A percentile compares a stretch with the other conserved stretches of the same genome.
These are phyloP conservation scores for Vipera latastei DNA, from an alignment of 2,797 vertebrate genomes.

Conservation along the genomic window DNA sequence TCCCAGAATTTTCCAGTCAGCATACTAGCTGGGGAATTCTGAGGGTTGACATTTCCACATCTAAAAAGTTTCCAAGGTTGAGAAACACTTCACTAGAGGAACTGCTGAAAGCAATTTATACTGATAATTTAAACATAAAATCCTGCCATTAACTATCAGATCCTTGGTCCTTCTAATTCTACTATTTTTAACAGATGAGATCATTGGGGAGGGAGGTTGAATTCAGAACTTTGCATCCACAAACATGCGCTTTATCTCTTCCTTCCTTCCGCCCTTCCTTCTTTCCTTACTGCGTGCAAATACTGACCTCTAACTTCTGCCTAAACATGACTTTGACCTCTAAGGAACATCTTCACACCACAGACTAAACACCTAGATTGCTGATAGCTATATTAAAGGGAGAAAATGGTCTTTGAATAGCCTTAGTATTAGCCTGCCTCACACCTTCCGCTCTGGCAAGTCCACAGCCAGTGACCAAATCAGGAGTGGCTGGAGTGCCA, in stretches of 20 bases:
- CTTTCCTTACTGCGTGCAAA: neutral
- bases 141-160: neutral
- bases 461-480: neutral
- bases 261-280: neutral
- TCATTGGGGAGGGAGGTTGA: neutral
- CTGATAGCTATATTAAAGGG: neutral
- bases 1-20: neutral
- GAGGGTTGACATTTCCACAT: neutral
- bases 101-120: neutral
- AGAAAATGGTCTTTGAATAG: neutral
- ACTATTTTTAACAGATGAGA: neutral
- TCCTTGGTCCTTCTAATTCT: neutral
- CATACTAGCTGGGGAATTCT: neutral
- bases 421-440: neutral
- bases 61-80: neutral
- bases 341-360: neutral
- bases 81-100: neutral
- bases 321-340: neutral
- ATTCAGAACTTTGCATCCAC: neutral
- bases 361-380: neutral
- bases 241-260: neutral
- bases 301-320: neutral
- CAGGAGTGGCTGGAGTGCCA: neutral
- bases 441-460: neutral
- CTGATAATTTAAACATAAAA: neutral